Evolutionary conservation across 2,113 vertebrate species (phyloP).

Genomic region (Puffinus mauretanicus): DNA sequence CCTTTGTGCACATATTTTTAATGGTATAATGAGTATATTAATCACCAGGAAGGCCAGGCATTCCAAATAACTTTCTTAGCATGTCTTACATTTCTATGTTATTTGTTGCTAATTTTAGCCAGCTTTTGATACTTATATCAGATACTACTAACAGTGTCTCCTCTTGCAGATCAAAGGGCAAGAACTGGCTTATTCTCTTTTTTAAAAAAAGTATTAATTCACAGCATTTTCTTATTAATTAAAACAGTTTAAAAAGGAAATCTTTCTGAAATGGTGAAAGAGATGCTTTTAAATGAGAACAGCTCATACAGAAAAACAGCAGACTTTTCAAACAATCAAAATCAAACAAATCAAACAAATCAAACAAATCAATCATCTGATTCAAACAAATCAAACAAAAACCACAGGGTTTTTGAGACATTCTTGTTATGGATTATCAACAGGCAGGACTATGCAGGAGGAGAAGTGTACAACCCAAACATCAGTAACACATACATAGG

Average conservation of each 20-base stretch:
- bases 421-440: background rate
- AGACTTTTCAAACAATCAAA: background rate
- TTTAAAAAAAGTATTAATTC: background rate
- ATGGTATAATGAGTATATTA: background rate
- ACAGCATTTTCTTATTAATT: background rate
- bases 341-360: too few relatives aligned
- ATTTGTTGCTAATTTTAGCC: conserved; percentile 3
- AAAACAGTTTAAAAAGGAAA: background rate
- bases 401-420: background rate
- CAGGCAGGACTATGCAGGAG: background rate
- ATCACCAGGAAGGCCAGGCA: background rate
- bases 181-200: background rate
- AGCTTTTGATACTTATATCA: background rate
- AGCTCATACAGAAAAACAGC: background rate
- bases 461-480: background rate
- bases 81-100: background rate
- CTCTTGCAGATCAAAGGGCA: background rate
- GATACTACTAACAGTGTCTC: background rate
- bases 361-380: too few relatives aligned
- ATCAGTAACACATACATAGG: background rate
- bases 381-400: background rate
- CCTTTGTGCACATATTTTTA: background rate
- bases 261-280: background rate
- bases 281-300: background rate
- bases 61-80: background rate